Evolutionary conservation across 2,888 invertebrate genomes (phyloP).

Genomic region (Chymomyza amoena): DNA sequence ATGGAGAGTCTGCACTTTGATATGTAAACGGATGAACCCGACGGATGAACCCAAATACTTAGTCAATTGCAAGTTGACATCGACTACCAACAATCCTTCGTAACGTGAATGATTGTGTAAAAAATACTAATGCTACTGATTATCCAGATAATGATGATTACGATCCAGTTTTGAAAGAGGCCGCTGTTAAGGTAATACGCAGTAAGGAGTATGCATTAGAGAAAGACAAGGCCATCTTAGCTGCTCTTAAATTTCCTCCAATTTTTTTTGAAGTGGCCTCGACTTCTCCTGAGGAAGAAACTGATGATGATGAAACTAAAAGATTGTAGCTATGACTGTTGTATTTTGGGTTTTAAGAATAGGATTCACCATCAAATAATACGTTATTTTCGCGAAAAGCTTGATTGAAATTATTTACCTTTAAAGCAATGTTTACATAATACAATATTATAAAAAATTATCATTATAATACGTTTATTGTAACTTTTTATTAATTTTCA

Average conservation of each 20-base stretch:
- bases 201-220: conserved; percentile 1
- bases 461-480: no score
- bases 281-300: conserved; percentile 16
- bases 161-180: conserved; percentile 49
- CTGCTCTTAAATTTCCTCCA: conserved; percentile 61
- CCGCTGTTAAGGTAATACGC: conserved; percentile 46
- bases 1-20: no score
- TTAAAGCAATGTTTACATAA: neutral
- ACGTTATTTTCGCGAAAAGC: conserved; percentile 70
- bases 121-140: conserved; percentile 36
- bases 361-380: conserved; percentile 59
- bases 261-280: conserved; percentile 29
- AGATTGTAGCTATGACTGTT: conserved; percentile 66
- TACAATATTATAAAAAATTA: no score
- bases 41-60: no score
- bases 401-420: conserved; percentile 32
- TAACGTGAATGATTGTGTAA: conserved; percentile 76
- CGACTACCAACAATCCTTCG: no score
- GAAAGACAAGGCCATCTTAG: conserved; percentile 54
- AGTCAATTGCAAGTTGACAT: conserved; percentile 69
- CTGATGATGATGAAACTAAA: conserved; percentile 60
- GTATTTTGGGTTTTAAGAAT: conserved; percentile 54
- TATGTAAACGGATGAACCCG: conserved; percentile 76
- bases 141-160: conserved; percentile 66
- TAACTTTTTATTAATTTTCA: no score